A percentile compares a stretch with the other conserved stretches of the same genome.
phyloP scores from a whole-genome alignment of 2,888 invertebrate species.

The Urechis unicinctus region DNA sequence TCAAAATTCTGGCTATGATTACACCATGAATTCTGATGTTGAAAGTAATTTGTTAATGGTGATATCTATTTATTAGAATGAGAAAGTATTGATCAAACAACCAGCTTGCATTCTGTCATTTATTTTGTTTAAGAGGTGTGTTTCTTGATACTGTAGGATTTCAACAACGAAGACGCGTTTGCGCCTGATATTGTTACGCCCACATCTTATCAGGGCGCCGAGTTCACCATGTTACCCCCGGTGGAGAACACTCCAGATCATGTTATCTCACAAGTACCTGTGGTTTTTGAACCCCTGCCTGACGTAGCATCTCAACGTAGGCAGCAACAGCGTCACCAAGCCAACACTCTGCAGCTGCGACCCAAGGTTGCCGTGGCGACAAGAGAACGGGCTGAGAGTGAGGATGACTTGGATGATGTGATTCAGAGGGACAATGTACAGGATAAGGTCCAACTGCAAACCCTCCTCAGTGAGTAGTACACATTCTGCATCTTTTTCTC shows the following conservation, averaged over 20 bases:
- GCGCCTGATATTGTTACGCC: slow-evolving; percentile 11
- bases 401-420: slow-evolving; percentile 1
- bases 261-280: slow-evolving; percentile 1
- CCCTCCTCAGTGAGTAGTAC: slow-evolving; percentile 3
- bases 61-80: too few relatives aligned
- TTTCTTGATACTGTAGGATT: too few relatives aligned
- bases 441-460: slow-evolving; percentile 2
- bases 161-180: slow-evolving; percentile 15
- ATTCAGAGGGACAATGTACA: background rate
- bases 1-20: background rate
- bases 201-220: slow-evolving; percentile 3
- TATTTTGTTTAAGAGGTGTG: too few relatives aligned
- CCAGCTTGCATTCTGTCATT: too few relatives aligned
- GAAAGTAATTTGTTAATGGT: too few relatives aligned
- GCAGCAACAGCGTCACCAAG: background rate
- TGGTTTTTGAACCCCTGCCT: slow-evolving; percentile 41
- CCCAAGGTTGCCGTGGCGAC: background rate
- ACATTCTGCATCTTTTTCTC: too few relatives aligned
- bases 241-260: slow-evolving; percentile 19
- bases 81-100: too few relatives aligned
- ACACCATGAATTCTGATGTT: background rate
- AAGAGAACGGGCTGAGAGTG: background rate
- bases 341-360: background rate
- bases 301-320: slow-evolving; percentile 24
- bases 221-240: slow-evolving; percentile 22